Evolutionary conservation across 2,113 vertebrate genomes (phyloP), one percentile per base, ranked within the genome.

Genomic region (Corvus moneduloides): DNA sequence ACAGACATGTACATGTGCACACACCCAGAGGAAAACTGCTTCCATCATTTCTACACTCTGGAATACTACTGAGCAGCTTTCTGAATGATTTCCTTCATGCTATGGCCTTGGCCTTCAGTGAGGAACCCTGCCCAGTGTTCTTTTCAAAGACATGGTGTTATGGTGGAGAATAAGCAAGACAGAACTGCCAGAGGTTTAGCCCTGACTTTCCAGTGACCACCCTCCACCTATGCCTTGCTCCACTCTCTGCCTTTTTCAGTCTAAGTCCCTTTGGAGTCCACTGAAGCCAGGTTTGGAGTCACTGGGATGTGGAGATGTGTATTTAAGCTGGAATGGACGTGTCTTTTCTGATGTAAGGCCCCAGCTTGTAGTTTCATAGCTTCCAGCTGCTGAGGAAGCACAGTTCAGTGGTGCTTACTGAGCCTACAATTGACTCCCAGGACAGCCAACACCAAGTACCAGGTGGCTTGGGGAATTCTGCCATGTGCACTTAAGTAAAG

Each of bases 341-440:
- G 39, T 22, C 72, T 81, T 76, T 94, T 64, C 77, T 89, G 49
- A 56, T 43, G 72, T 19, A 76, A 82, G 84, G 54, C 69, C 61
- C 77, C 33, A 76, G 2, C 18, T 63, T 32, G 51, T 18, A 59
- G 44, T 85, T 93, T 69, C 82, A 39, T 27, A 82, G 71, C 75
- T 86, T 56, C 37, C 82, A 90, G 92, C 75, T 95, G 83, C 80
- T 81, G 33, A 85, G 93, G 85, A 80, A 71, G 73, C 63, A 86
- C 84, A 91, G 82, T 44, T 80, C 88, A 93, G 80, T 43, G 64
- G 52, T 86, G 88, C 87, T 92, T 13, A 23, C 56, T 28, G 83
- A 94, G 52, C 75, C 43, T 68, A 59, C 0, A 0, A 58, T 5
- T 37, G 77, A 66, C 41, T 92, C 87, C 79, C 83, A 77, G 76